phyloP scores from a whole-genome alignment of 92 coral and sea anemone genomes.

The Nematostella vectensis region DNA sequence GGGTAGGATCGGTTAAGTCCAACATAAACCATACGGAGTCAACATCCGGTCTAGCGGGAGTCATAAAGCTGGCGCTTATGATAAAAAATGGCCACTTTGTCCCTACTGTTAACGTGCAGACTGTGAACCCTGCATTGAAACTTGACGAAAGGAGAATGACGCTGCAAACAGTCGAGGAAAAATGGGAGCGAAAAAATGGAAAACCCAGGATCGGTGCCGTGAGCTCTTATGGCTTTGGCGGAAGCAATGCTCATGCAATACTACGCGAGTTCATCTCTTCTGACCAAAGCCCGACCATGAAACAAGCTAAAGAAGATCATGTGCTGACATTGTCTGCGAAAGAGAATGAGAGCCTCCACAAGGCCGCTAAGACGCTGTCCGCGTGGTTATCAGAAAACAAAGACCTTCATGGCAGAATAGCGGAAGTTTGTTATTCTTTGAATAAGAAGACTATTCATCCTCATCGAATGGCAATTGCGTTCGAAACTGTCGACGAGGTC shows the following conservation, averaged over 20 bases:
- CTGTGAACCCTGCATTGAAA: slow-evolving; percentile 50
- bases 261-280: slow-evolving; percentile 18
- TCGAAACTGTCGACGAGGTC: slow-evolving; percentile 26
- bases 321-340: slow-evolving; percentile 44
- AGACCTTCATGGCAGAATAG: slow-evolving; percentile 4
- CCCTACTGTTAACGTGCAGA: slow-evolving; percentile 51
- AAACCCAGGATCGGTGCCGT: slow-evolving; percentile 47
- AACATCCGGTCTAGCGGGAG: slow-evolving; percentile 71
- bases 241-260: slow-evolving; percentile 48
- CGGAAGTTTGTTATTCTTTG: slow-evolving; percentile 44
- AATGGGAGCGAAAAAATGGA: slow-evolving; percentile 28
- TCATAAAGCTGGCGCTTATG: slow-evolving; percentile 71
- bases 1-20: slow-evolving; percentile 71
- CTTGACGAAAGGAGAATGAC: slow-evolving; percentile 15
- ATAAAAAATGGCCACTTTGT: slow-evolving; percentile 48
- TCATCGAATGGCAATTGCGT: slow-evolving; percentile 34
- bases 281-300: not conserved
- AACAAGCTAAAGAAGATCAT: no score
- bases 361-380: slow-evolving; percentile 20
- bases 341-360: slow-evolving; percentile 26
- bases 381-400: slow-evolving; percentile 20
- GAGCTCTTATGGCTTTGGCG: slow-evolving; percentile 51
- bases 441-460: slow-evolving; percentile 36
- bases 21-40: slow-evolving; percentile 85
- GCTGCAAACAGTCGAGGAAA: slow-evolving; percentile 12